Conservation (phyloP, 92 coral and sea anemone species). For the Parazoanthus atlanticus region DNA sequence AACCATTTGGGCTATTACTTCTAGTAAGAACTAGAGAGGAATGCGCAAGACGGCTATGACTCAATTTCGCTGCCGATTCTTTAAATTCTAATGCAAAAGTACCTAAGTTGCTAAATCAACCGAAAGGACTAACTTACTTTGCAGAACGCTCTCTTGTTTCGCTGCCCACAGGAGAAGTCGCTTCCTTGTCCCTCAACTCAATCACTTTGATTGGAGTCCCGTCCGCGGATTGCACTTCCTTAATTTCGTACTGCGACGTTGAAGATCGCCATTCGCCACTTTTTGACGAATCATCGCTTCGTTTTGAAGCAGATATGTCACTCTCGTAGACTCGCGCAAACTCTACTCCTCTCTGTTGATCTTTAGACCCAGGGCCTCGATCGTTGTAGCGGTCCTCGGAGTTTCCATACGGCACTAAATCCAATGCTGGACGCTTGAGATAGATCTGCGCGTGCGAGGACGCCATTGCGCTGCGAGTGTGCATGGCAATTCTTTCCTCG, state of each 20-base stretch:
- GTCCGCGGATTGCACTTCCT: slow-evolving; percentile 56
- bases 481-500: slow-evolving; percentile 89
- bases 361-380: background rate
- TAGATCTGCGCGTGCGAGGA: slow-evolving; percentile 70
- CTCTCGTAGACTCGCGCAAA: background rate
- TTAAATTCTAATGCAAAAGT: too few species aligned
- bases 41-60: too few species aligned
- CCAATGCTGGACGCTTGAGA: slow-evolving; percentile 68
- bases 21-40: too few species aligned
- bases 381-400: background rate
- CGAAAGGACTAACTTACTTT: slow-evolving; percentile 8
- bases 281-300: slow-evolving; percentile 48
- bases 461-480: slow-evolving; percentile 88
- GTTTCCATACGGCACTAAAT: slow-evolving; percentile 41
- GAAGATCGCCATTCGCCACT: slow-evolving; percentile 31
- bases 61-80: too few species aligned
- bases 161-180: slow-evolving; percentile 26
- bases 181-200: slow-evolving; percentile 69
- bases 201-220: slow-evolving; percentile 77
- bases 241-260: slow-evolving; percentile 62
- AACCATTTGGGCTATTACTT: too few species aligned
- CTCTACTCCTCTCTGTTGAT: slow-evolving; percentile 17
- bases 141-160: slow-evolving; percentile 52
- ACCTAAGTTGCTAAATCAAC: background rate
- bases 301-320: slow-evolving; percentile 27